Evolutionary conservation across 2,113 vertebrate genomes (phyloP).

Genomic region (Trematocara zebra): DNA sequence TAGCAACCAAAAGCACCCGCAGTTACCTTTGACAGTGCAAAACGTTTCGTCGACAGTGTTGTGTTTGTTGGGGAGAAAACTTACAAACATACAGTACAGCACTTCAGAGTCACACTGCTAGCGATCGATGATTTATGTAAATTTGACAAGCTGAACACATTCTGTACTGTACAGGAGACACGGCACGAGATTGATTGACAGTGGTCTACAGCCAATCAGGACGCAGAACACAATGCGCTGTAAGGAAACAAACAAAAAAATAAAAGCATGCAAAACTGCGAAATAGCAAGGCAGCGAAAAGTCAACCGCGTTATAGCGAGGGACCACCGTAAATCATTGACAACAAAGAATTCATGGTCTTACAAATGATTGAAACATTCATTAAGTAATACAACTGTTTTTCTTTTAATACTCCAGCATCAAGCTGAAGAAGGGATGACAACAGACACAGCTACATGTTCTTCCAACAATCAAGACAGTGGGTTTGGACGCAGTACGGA

Average conservation of each 20-base stretch:
- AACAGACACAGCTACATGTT: constrained; percentile 87
- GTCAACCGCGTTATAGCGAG: rapidly evolving
- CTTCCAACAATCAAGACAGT: constrained; percentile 88
- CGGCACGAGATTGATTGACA: background rate
- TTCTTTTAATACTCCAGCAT: constrained; percentile 2
- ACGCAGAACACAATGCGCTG: rapidly evolving
- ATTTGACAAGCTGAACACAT: background rate
- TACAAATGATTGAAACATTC: background rate
- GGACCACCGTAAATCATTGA: background rate
- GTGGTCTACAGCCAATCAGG: rapidly evolving
- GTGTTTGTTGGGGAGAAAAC: background rate
- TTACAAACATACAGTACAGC: rapidly evolving
- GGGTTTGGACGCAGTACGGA: constrained; percentile 82
- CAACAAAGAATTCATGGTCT: background rate
- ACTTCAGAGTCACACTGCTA: background rate
- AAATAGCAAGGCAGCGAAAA: rapidly evolving
- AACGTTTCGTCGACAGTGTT: rapidly evolving
- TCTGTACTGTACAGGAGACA: background rate
- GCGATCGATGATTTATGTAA: rapidly evolving
- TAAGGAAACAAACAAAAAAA: background rate
- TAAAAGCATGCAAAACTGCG: background rate
- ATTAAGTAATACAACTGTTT: background rate
- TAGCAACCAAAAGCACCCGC: background rate
- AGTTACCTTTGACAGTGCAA: background rate
- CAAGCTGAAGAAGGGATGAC: constrained; percentile 80